A percentile compares a stretch with the other conserved stretches of the same genome.
These are phyloP conservation scores for Cyanoliseus patagonus DNA, from an alignment of 2,113 vertebrate genomes.

Conservation along the genomic window DNA sequence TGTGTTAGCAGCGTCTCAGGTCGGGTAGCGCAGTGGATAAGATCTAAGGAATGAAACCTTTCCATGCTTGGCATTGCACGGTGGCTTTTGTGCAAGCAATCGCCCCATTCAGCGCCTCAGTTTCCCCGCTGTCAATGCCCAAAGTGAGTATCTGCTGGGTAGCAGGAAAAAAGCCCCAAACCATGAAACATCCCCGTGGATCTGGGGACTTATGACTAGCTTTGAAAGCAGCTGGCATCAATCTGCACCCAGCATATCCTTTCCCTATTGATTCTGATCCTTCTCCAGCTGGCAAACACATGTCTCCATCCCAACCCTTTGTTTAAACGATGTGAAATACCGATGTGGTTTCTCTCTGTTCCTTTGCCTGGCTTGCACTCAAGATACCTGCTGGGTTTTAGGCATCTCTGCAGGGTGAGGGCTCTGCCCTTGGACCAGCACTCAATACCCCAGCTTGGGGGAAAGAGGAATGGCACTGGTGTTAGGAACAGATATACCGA, in stretches of 20 bases:
- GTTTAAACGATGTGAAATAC: neutral
- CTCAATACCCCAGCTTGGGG: accelerated
- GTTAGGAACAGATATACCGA: neutral
- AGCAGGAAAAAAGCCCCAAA: neutral
- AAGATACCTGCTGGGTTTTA: neutral
- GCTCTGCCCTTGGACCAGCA: neutral
- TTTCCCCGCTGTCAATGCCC: neutral
- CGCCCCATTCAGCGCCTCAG: neutral
- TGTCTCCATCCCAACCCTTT: neutral
- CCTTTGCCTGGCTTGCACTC: neutral
- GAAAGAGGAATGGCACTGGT: accelerated
- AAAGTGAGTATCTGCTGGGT: neutral
- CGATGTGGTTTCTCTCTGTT: neutral
- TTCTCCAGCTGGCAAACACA: neutral
- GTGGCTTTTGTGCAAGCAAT: neutral
- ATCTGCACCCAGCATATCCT: neutral
- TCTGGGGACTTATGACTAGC: neutral
- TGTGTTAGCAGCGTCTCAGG: neutral
- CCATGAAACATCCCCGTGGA: neutral
- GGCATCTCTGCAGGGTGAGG: neutral
- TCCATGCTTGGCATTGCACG: neutral
- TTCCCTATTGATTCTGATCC: neutral
- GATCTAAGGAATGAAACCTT: neutral
- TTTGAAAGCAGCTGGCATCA: neutral
- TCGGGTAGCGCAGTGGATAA: accelerated